Evolutionary conservation across 2,888 invertebrate genomes (phyloP), one percentile per base, ranked within the genome.

Genomic region (Caenorhabditis sp.): DNA sequence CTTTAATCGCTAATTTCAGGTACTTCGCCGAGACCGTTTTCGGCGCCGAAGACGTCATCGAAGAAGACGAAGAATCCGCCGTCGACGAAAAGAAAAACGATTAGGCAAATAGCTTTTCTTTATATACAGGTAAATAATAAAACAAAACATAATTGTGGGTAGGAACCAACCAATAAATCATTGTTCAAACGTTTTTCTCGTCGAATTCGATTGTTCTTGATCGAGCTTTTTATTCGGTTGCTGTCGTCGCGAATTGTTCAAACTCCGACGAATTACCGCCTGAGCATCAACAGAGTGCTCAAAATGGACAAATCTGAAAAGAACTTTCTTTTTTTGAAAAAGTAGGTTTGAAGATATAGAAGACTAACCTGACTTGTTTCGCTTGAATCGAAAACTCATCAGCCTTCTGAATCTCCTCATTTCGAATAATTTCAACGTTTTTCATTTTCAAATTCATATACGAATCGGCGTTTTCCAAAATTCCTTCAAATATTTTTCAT

Each of bases 11-110:
- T n/a, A n/a, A n/a, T n/a, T n/a, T n/a, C n/a, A 80, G 80, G 80
- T 82, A 82, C 54, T 62, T 77, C 43, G 79, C 82, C 5, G 84
- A 85, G 60, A 69, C 71, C 27, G 76, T 76, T 2, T 81, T 81
- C 60, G 81, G 82, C 14, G 36, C 71, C 0, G 82, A 79, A 50
- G 82, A 83, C 26, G 77, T 64, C n/a, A 59, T 74, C 17, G 70
- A 72, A 21, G 76, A 77, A 26, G 78, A 74, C 26, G 71, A 62
- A 23, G 72, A 74, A 26, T 49, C 53, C 38, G 58, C 52, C 25
- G 65, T 70, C 43, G 70, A 59, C 17, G 63, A 68, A n/a, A 79
- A 77, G 63, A 73, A 79, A 64, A 77, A 60, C 5, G 61, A 72
- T 17, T 53, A 53, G 53, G 21, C 7, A 50, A 7, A 21, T 50